Percentiles rank a stretch among this genome's conserved stretches.
phyloP scores from a whole-genome alignment of 2,797 vertebrate species.

The Alauda arvensis region DNA sequence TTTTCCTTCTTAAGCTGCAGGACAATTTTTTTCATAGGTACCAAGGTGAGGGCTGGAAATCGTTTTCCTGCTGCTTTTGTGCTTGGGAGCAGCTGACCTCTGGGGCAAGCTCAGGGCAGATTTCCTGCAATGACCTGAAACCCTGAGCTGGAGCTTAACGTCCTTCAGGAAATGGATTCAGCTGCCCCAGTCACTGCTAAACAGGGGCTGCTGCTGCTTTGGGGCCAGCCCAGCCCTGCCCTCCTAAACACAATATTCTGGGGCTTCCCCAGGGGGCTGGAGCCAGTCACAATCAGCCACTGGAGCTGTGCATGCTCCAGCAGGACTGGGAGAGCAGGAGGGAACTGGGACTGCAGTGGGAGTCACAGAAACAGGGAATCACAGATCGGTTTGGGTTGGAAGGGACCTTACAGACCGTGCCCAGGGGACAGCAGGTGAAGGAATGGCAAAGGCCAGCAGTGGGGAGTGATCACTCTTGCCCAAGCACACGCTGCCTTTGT shows the following conservation, averaged over 20 bases:
- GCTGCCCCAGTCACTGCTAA: background rate
- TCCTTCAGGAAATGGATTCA: background rate
- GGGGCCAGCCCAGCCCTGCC: background rate
- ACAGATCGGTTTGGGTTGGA: background rate
- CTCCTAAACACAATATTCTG: background rate
- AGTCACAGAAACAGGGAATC: background rate
- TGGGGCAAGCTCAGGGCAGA: background rate
- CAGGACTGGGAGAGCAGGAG: background rate
- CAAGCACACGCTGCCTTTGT: background rate
- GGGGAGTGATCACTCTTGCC: fast-evolving
- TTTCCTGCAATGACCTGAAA: background rate
- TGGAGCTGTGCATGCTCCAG: background rate
- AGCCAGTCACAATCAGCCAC: background rate
- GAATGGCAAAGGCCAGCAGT: background rate
- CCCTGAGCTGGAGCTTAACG: background rate
- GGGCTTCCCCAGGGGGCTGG: background rate
- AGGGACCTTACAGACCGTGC: background rate
- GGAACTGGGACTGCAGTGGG: background rate
- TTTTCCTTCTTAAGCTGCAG: background rate
- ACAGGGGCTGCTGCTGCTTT: background rate
- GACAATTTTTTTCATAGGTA: background rate
- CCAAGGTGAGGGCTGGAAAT: background rate
- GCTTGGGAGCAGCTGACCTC: background rate
- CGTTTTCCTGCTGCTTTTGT: background rate
- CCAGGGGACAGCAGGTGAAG: background rate